Percentiles rank a stretch among this genome's conserved stretches.
Evolutionary conservation across 2,113 vertebrate genomes (phyloP).

Genomic region (Pongo pygmaeus): DNA sequence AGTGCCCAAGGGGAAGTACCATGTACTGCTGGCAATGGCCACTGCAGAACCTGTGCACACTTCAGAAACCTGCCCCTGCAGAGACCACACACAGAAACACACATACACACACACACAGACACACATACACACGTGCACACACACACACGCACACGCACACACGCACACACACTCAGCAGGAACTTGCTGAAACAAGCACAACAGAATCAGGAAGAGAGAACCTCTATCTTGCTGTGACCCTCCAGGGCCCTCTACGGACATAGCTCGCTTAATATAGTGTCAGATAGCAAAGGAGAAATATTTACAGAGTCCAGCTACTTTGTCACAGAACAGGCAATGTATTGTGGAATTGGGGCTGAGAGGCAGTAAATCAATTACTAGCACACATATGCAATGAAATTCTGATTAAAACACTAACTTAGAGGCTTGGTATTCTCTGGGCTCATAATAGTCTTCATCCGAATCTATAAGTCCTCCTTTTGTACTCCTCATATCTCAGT

Average conservation of each 20-base stretch:
- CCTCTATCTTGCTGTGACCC: background rate
- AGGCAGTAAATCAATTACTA: background rate
- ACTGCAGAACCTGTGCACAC: background rate
- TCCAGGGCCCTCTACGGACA: background rate
- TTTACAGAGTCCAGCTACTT: background rate
- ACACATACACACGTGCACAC: too few species aligned
- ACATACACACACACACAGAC: background rate
- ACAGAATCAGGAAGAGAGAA: background rate
- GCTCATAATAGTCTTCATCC: background rate
- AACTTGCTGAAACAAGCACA: background rate
- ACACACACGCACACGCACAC: background rate
- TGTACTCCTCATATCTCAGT: background rate
- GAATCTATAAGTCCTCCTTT: background rate
- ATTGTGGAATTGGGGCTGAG: background rate
- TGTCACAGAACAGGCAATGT: background rate
- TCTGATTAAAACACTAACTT: background rate
- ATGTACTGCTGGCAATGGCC: background rate
- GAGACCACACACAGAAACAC: background rate
- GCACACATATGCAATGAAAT: background rate
- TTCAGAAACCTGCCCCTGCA: background rate
- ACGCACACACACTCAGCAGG: background rate
- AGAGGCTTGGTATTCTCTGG: background rate
- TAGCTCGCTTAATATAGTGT: background rate
- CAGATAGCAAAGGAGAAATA: background rate
- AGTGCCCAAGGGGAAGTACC: background rate